Conservation (phyloP, 2,797 vertebrate genomes). For the Natrix natrix region DNA sequence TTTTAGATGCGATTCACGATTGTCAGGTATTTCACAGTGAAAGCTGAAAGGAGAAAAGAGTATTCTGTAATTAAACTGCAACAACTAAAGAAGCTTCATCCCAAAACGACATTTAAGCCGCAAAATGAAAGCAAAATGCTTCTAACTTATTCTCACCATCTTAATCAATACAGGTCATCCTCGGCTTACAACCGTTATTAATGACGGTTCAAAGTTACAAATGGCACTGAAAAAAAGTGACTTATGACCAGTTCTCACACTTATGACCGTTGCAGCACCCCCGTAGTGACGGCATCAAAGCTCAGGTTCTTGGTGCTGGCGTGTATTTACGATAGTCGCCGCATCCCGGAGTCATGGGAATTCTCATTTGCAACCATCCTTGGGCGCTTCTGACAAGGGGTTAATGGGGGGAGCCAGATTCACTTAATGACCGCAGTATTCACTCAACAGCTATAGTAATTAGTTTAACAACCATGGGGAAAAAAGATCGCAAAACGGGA, state of each 20-base stretch:
- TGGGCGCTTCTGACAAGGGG: neutral
- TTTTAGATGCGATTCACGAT: constrained; percentile 17
- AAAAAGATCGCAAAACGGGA: neutral
- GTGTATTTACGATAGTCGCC: neutral
- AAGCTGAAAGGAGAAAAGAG: constrained; percentile 60
- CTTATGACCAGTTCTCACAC: neutral
- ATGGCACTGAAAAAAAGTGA: neutral
- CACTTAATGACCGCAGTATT: too few relatives aligned
- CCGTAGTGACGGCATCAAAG: neutral
- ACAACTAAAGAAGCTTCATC: neutral
- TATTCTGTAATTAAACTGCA: constrained; percentile 17
- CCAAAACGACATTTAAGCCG: neutral
- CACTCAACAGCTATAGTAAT: neutral
- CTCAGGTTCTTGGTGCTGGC: neutral
- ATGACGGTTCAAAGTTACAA: neutral
- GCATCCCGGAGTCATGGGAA: neutral
- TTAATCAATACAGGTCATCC: neutral
- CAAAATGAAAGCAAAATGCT: neutral
- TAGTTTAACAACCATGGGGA: too few relatives aligned
- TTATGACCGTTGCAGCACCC: neutral
- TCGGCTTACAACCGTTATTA: too few relatives aligned
- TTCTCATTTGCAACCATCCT: neutral
- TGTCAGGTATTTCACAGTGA: constrained; percentile 59
- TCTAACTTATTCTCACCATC: neutral
- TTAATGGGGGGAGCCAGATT: neutral